Conservation (phyloP, 2,113 vertebrate species). For the Parus major region DNA sequence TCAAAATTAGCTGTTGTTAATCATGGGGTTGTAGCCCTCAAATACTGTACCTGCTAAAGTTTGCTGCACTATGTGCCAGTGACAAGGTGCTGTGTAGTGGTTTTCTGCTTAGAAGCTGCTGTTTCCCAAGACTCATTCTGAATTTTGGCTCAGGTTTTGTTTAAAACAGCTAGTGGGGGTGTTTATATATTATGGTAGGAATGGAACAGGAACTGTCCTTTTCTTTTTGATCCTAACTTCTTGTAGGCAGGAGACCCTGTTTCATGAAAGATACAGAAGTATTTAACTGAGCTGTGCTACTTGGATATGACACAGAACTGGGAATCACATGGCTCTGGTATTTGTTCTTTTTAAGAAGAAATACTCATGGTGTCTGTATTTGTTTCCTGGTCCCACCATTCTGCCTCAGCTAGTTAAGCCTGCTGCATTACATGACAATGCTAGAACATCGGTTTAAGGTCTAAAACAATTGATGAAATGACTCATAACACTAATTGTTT, state of each 20-base stretch:
- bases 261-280: background rate
- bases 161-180: background rate
- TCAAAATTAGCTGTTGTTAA: background rate
- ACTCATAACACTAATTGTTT: slow-evolving; percentile 51
- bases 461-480: slow-evolving; percentile 49
- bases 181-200: background rate
- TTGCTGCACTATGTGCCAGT: background rate
- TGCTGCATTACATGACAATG: background rate
- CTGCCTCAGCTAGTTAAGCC: background rate
- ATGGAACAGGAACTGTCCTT: background rate
- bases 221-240: background rate
- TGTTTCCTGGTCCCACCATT: background rate
- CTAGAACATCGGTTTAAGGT: slow-evolving; percentile 27
- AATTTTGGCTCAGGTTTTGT: background rate
- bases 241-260: background rate
- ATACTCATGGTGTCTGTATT: background rate
- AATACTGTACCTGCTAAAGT: background rate
- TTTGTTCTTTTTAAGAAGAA: background rate
- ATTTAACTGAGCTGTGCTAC: background rate
- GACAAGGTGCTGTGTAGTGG: rapidly evolving
- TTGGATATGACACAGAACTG: background rate
- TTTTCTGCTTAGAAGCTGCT: background rate
- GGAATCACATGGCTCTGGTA: background rate
- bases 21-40: background rate
- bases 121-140: background rate